Conservation (phyloP, 2,113 vertebrate genomes). For the Atrichornis clamosus region DNA sequence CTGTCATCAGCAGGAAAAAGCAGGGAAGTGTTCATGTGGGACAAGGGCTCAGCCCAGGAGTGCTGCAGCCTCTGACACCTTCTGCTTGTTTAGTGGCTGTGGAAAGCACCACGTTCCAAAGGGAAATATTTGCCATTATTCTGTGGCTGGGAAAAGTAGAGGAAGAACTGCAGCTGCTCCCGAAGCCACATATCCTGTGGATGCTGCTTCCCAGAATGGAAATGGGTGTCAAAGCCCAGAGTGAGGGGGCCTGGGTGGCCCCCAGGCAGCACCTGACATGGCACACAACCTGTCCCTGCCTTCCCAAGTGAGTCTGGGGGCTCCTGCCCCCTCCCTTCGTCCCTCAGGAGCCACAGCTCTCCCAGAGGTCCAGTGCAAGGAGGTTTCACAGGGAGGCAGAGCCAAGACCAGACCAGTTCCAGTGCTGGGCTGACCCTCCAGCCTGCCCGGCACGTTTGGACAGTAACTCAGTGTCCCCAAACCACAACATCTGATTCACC, state of each 20-base stretch:
- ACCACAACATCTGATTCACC: not conserved
- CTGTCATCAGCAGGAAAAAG: not conserved
- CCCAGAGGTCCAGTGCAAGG: not conserved
- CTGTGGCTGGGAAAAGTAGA: not conserved
- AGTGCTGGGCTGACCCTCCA: not conserved
- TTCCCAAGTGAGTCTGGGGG: accelerated
- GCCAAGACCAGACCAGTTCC: not conserved
- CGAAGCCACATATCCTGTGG: not conserved
- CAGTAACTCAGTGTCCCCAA: not conserved
- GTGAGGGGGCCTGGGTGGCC: accelerated
- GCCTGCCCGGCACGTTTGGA: accelerated
- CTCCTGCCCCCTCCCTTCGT: not conserved
- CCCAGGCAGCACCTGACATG: not conserved
- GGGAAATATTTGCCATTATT: not conserved
- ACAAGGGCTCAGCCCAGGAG: not conserved
- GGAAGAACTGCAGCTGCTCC: not conserved
- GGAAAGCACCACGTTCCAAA: not conserved
- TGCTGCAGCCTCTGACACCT: not conserved
- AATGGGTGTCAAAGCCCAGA: not conserved
- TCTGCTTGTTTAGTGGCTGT: not conserved
- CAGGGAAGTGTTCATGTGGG: not conserved
- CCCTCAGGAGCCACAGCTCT: not conserved
- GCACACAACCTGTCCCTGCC: not conserved
- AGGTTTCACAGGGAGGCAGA: too few species aligned
- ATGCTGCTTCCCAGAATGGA: not conserved